Conservation (phyloP, 2,888 invertebrate species). For the Pammene aurita region DNA sequence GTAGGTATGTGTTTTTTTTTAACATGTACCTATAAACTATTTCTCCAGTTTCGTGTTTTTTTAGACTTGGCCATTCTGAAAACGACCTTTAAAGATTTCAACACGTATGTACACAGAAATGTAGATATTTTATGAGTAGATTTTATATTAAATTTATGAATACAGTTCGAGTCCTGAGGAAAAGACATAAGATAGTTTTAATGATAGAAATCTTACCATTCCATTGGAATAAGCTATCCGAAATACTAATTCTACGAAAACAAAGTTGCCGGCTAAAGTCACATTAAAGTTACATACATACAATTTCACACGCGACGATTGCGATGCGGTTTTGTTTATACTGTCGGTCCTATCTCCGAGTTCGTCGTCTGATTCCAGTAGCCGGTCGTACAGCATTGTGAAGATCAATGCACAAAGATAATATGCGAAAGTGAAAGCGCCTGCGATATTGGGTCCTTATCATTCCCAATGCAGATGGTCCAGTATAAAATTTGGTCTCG, state of each 20-base stretch:
- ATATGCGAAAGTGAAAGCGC: slow-evolving; percentile 78
- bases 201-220: too few species aligned
- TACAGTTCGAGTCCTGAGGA: too few species aligned
- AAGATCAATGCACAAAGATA: slow-evolving; percentile 72
- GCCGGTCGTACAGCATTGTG: slow-evolving; percentile 45
- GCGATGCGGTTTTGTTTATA: slow-evolving; percentile 23
- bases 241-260: too few species aligned
- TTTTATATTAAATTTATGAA: too few species aligned
- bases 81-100: background rate
- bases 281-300: background rate
- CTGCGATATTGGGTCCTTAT: slow-evolving; percentile 67
- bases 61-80: too few species aligned
- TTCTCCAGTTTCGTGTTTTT: background rate
- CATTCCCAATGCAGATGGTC: background rate
- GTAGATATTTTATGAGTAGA: too few species aligned
- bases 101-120: background rate
- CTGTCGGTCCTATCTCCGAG: slow-evolving; percentile 16
- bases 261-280: background rate
- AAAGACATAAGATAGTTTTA: too few species aligned
- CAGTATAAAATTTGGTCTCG: background rate
- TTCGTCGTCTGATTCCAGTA: slow-evolving; percentile 40
- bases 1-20: background rate
- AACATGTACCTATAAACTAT: background rate
- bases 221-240: too few species aligned
- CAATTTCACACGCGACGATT: background rate